Base-by-base conservation (phyloP, 2,888 invertebrate species). In the Galerucella nymphaeae region DNA sequence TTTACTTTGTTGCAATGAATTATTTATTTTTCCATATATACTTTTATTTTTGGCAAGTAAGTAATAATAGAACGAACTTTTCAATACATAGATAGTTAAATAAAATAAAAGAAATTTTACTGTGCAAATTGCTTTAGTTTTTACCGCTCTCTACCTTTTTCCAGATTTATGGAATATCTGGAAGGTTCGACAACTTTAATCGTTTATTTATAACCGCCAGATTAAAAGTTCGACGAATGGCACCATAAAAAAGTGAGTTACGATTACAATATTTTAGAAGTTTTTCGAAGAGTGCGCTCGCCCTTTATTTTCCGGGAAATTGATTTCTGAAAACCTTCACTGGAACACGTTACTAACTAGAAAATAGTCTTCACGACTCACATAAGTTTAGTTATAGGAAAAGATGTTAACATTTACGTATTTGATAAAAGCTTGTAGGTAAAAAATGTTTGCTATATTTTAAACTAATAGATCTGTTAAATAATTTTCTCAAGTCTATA, bases 81-180 rank as follows among this genome's bases (percentile, higher is more conserved):
- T 55, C 55, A 66, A 66, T 66, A 66, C 66, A 55, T 55, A 50
- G 53, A 66, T 53, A 55, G 14, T 50, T 55, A 38, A 55, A 67
- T 59, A 71, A 62, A 75, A 71, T 70, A 74, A 74, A 66, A 75
- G 75, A 77, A 74, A 59, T 55, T 72, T 63, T 58, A 71, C 64
- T 64, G 74, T 66, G 71, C 74, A 70, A 77, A 75, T 77, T 73
- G 77, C 75, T 73, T 71, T 68, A 53, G 72, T 72, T 74, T 75
- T 71, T 63, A 62, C 53, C 57, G 30, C 62, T 61, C 42, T 67
- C 64, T 72, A 68, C 71, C 72, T 73, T 70, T 58, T 66, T 68
- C 65, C 65, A 71, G 73, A 73, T 73, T 71, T 71, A 73, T 73
- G 62, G 70, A 57, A 70, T 62, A 59, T 63, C 70, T 65, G 67